Conservation (phyloP, 2,797 vertebrate species). For the Chelmon rostratus region DNA sequence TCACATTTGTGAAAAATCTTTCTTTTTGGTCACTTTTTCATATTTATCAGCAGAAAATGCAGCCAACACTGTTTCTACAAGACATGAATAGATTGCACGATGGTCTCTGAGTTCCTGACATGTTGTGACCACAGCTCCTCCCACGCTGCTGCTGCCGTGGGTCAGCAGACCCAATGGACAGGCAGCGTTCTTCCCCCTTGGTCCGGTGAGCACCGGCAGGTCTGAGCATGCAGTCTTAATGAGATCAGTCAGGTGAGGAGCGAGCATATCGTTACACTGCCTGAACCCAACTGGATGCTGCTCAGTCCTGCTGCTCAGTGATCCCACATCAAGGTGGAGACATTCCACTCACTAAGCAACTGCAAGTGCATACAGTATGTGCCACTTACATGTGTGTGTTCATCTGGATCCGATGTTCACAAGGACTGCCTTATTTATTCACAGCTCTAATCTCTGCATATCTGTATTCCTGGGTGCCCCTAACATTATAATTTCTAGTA, state of each 20-base stretch:
- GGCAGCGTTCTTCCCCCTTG: conserved; percentile 23
- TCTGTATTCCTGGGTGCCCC: neutral
- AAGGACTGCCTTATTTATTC: neutral
- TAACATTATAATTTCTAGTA: neutral
- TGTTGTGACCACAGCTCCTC: neutral
- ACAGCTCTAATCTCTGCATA: neutral
- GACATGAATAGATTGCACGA: neutral
- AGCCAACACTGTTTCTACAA: neutral
- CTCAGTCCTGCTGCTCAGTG: conserved; percentile 30
- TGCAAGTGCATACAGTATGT: neutral
- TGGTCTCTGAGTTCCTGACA: fast-evolving
- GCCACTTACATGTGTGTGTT: neutral
- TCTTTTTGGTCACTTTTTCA: no score
- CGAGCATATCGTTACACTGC: conserved; percentile 52
- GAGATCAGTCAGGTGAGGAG: conserved; percentile 65
- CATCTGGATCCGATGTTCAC: neutral
- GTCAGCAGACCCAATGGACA: neutral
- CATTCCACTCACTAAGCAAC: conserved; percentile 5
- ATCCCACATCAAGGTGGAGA: conserved; percentile 28
- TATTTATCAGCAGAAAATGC: neutral
- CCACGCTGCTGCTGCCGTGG: neutral
- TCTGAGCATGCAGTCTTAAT: conserved; percentile 75
- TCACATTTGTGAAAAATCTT: neutral
- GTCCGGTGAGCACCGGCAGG: conserved; percentile 51
- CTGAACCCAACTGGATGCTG: conserved; percentile 3